Evolutionary conservation across 2,888 invertebrate genomes (phyloP).

Genomic region (Scaptomyza polygonia): DNA sequence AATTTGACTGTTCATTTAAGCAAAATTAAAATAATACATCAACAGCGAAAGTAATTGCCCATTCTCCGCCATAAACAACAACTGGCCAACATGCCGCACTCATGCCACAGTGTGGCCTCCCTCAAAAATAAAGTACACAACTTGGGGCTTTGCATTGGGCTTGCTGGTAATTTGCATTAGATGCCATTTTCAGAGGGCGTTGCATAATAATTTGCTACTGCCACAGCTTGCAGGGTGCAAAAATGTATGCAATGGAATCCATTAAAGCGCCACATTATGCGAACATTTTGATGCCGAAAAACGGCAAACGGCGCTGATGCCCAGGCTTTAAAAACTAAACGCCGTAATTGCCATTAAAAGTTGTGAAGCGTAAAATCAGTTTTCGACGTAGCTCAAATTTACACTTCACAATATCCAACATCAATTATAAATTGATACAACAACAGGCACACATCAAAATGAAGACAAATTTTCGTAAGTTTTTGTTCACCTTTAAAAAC

Average conservation of each 20-base stretch:
- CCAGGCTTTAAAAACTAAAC: constrained; percentile 18
- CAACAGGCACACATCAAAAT: neutral
- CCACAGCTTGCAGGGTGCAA: constrained; percentile 23
- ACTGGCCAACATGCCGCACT: constrained; percentile 53
- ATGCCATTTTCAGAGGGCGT: constrained; percentile 66
- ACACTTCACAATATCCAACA: constrained; percentile 17
- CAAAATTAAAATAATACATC: constrained; percentile 25
- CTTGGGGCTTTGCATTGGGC: neutral
- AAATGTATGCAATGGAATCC: constrained; percentile 64
- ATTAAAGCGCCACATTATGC: constrained; percentile 65
- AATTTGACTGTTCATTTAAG: constrained; percentile 12
- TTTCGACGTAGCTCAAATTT: constrained; percentile 36
- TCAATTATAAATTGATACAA: constrained; percentile 31
- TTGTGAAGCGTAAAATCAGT: constrained; percentile 69
- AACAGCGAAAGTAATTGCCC: neutral
- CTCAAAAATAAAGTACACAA: constrained; percentile 48
- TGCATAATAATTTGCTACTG: constrained; percentile 57
- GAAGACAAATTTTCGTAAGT: neutral
- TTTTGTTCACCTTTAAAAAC: neutral
- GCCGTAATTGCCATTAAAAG: constrained; percentile 63
- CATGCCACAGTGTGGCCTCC: constrained; percentile 51
- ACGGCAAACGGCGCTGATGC: constrained; percentile 16
- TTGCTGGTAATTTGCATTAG: constrained; percentile 59
- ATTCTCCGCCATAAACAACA: neutral
- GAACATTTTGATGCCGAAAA: constrained; percentile 58